phyloP scores from a whole-genome alignment of 2,888 invertebrate species.

The Yponomeuta plumbellus region DNA sequence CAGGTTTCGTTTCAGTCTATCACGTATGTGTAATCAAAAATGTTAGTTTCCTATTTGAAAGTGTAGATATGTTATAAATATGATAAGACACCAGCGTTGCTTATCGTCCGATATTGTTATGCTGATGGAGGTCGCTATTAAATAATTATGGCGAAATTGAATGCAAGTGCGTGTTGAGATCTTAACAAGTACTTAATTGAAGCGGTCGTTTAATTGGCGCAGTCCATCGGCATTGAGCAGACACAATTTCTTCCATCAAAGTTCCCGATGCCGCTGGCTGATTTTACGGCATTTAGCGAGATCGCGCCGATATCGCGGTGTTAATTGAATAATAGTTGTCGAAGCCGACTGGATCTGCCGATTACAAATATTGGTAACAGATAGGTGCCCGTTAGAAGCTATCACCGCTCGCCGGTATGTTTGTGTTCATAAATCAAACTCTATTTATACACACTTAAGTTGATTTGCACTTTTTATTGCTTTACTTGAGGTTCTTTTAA shows the following conservation, averaged over 20 bases:
- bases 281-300: slow-evolving; percentile 39
- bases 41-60: no score
- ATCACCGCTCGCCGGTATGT: slow-evolving; percentile 15
- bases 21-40: no score
- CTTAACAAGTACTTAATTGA: background rate
- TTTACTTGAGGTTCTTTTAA: background rate
- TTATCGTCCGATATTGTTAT: no score
- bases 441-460: background rate
- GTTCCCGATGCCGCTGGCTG: slow-evolving; percentile 27
- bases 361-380: slow-evolving; percentile 19
- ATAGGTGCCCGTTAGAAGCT: slow-evolving; percentile 19
- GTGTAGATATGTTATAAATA: no score
- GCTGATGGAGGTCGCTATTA: no score
- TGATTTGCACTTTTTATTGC: background rate
- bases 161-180: no score
- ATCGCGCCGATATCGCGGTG: slow-evolving; percentile 34
- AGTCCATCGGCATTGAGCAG: slow-evolving; percentile 8
- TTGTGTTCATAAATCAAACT: slow-evolving; percentile 13
- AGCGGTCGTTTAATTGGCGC: slow-evolving; percentile 1
- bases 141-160: no score
- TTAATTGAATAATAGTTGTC: slow-evolving; percentile 43
- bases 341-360: slow-evolving; percentile 14
- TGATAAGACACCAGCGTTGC: no score
- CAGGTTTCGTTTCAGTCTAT: no score
- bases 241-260: slow-evolving; percentile 29